Evolutionary conservation across 2,113 vertebrate species (phyloP).

Genomic region (Nerophis lumbriciformis): DNA sequence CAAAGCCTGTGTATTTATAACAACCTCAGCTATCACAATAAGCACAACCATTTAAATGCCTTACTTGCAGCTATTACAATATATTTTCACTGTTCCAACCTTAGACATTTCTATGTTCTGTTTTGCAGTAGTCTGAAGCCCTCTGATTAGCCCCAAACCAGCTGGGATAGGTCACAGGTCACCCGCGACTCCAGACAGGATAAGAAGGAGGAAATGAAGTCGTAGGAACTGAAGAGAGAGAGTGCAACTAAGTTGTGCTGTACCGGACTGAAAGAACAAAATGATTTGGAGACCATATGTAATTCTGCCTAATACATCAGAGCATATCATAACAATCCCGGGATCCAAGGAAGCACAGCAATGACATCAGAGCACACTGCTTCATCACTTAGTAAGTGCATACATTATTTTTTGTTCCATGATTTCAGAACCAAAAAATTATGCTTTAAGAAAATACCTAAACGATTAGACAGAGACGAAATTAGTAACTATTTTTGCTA

Average conservation of each 20-base stretch:
- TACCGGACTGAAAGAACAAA: neutral
- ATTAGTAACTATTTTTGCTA: no score
- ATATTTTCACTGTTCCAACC: neutral
- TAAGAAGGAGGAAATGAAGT: no score
- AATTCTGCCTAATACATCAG: neutral
- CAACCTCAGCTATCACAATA: neutral
- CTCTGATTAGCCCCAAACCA: no score
- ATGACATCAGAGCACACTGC: neutral
- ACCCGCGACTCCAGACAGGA: no score
- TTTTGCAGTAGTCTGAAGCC: neutral
- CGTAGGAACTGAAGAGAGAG: neutral
- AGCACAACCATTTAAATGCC: neutral
- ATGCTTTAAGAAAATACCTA: no score
- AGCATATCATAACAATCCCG: neutral
- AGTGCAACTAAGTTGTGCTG: neutral
- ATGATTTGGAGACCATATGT: neutral
- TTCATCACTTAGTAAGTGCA: slow-evolving; percentile 1
- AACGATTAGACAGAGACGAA: no score
- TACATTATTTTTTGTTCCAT: no score
- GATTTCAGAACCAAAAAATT: no score
- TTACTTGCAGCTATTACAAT: neutral
- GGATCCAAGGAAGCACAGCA: neutral
- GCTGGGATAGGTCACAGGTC: no score
- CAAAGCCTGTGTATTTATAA: slow-evolving; percentile 1
- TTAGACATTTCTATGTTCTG: neutral